Evolutionary conservation across 1,140 invertebrate genomes (phyloP).

Genomic region (Tribolium castaneum): DNA sequence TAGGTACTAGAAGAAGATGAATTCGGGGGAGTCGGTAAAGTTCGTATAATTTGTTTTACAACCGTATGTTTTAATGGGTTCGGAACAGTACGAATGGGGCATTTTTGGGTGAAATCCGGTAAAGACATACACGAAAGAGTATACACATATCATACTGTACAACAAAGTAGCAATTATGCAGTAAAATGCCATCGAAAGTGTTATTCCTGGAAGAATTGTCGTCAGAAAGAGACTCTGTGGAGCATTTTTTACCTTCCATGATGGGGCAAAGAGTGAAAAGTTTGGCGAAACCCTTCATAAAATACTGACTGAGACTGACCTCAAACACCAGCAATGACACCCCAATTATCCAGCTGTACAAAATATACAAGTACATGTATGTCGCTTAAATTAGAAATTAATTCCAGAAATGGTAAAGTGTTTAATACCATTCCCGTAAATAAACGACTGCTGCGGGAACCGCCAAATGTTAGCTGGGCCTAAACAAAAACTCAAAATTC

Average conservation of each 20-base stretch:
- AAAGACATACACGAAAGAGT: constrained; percentile 29
- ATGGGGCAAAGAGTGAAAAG: constrained; percentile 39
- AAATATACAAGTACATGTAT: constrained; percentile 36
- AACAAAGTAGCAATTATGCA: constrained; percentile 17
- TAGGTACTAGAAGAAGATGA: neutral
- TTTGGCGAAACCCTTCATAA: constrained; percentile 15
- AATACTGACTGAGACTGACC: constrained; percentile 37
- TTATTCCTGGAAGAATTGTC: constrained; percentile 32
- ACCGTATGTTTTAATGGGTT: neutral
- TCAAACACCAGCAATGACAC: constrained; percentile 40
- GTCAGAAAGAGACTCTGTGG: neutral
- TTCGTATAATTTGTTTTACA: neutral
- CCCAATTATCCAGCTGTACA: constrained; percentile 27
- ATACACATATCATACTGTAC: constrained; percentile 35
- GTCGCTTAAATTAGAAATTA: constrained; percentile 18
- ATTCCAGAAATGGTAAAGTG: neutral
- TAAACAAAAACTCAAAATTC: constrained; percentile 36
- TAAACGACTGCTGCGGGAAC: constrained; percentile 32
- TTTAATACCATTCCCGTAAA: constrained; percentile 33
- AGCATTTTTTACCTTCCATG: constrained; percentile 30
- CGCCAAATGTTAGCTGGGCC: constrained; percentile 36
- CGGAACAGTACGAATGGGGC: neutral
- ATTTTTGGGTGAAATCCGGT: neutral
- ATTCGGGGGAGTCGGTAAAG: neutral
- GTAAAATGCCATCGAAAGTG: constrained; percentile 36